Evolutionary conservation across 1,140 invertebrate genomes (phyloP).

Genomic region (Carcinoscorpius rotundicauda): DNA sequence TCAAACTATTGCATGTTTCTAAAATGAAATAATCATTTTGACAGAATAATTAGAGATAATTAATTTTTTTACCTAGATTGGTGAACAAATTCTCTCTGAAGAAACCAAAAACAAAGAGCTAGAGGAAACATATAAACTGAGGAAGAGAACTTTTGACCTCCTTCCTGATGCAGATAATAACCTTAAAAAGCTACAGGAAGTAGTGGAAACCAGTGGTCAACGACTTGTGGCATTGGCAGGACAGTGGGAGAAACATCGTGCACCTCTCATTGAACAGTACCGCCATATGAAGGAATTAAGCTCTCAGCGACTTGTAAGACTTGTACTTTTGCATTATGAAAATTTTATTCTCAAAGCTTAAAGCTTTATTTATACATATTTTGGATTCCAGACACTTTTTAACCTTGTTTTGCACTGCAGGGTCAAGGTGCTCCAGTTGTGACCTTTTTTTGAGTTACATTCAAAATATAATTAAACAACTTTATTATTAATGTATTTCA

Average conservation of each 20-base stretch:
- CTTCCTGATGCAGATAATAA: slow-evolving; percentile 49
- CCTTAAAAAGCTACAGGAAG: slow-evolving; percentile 45
- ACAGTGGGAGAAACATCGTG: slow-evolving; percentile 55
- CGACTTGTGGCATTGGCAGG: slow-evolving; percentile 46
- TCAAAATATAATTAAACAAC: no score
- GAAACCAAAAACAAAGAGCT: slow-evolving; percentile 25
- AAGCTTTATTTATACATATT: no score
- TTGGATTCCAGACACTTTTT: background rate
- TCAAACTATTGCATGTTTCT: background rate
- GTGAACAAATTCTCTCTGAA: slow-evolving; percentile 26
- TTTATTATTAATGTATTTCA: no score
- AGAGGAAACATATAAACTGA: slow-evolving; percentile 33
- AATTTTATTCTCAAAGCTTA: background rate
- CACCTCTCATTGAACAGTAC: slow-evolving; percentile 49
- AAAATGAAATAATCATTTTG: slow-evolving; percentile 8
- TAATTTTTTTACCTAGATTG: slow-evolving; percentile 23
- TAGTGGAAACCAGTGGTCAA: slow-evolving; percentile 46
- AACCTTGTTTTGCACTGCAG: slow-evolving; percentile 10
- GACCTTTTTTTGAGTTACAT: no score
- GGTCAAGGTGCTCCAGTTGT: no score
- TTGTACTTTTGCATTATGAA: slow-evolving; percentile 2
- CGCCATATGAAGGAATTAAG: slow-evolving; percentile 43
- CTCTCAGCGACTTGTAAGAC: slow-evolving; percentile 45
- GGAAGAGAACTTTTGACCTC: slow-evolving; percentile 48
- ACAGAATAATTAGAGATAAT: background rate